Conservation (phyloP, 2,888 invertebrate species). For the Artemia sinica region DNA sequence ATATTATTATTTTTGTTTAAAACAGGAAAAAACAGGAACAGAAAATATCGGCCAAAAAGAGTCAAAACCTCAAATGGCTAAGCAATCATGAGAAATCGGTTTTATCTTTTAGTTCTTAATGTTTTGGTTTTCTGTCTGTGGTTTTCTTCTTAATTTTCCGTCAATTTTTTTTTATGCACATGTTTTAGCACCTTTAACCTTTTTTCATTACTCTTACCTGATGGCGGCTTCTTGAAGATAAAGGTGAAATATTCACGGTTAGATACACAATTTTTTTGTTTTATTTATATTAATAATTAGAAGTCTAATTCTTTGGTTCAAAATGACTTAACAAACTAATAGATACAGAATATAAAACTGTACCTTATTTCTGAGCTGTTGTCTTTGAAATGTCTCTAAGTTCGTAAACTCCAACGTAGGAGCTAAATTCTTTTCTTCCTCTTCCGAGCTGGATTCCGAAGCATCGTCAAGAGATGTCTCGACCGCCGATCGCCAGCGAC, state of each 20-base stretch:
- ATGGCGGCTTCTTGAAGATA: too few relatives aligned
- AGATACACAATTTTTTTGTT: too few relatives aligned
- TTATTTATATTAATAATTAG: too few relatives aligned
- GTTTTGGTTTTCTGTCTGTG: constrained; percentile 3
- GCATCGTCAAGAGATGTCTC: constrained; percentile 8
- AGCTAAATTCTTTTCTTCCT: background rate
- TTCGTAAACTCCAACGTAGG: constrained; percentile 52
- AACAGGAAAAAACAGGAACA: too few relatives aligned
- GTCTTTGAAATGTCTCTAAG: constrained; percentile 77
- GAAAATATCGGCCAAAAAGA: background rate
- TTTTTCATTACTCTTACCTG: too few relatives aligned
- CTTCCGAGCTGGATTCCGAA: background rate
- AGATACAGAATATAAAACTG: background rate
- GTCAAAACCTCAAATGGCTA: background rate
- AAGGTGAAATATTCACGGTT: too few relatives aligned
- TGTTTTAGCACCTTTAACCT: too few relatives aligned
- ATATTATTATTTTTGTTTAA: too few relatives aligned
- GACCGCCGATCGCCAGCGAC: background rate
- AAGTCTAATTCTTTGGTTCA: too few relatives aligned
- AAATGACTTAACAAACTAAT: too few relatives aligned
- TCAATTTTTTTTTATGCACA: background rate
- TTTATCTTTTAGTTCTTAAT: background rate
- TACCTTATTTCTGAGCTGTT: constrained; percentile 76
- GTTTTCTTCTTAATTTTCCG: background rate
- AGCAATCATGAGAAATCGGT: background rate